These are phyloP conservation scores for Verasper variegatus DNA, from an alignment of 2,113 vertebrate species.

Conservation along the genomic window DNA sequence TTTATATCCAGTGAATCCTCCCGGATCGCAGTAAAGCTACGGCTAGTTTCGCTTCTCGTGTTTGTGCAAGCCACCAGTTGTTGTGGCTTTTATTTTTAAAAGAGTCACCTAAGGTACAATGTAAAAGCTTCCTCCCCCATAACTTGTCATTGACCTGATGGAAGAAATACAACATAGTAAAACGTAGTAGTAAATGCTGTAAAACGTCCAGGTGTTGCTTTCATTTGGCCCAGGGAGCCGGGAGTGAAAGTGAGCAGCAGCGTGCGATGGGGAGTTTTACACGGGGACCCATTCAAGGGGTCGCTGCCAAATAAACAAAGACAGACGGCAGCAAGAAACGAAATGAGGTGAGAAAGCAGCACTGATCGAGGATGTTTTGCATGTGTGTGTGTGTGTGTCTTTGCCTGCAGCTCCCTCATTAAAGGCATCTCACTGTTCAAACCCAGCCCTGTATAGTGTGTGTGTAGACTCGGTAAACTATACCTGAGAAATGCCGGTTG, in stretches of 20 bases:
- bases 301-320: slow-evolving; percentile 62
- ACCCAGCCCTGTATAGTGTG: neutral
- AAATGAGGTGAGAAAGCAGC: slow-evolving; percentile 62
- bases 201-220: slow-evolving; percentile 61
- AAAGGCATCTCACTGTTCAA: slow-evolving; percentile 41
- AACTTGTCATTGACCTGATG: slow-evolving; percentile 24
- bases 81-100: neutral
- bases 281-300: slow-evolving; percentile 28
- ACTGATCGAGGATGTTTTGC: slow-evolving; percentile 46
- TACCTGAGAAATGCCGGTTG: slow-evolving; percentile 36
- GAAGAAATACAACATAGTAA: slow-evolving; percentile 46
- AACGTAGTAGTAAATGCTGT: slow-evolving; percentile 35
- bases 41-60: neutral
- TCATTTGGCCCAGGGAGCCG: slow-evolving; percentile 36
- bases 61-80: neutral
- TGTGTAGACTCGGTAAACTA: neutral
- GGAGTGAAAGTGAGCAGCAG: slow-evolving; percentile 20
- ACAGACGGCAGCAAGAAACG: slow-evolving; percentile 51
- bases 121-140: slow-evolving; percentile 3
- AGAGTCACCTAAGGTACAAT: slow-evolving; percentile 14
- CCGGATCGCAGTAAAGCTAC: neutral
- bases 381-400: slow-evolving; percentile 23
- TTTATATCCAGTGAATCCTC: neutral
- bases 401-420: slow-evolving; percentile 44
- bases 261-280: slow-evolving; percentile 45